Evolutionary conservation across 2,797 vertebrate species (phyloP).

Genomic region (Petrocephalus schoutedeni): DNA sequence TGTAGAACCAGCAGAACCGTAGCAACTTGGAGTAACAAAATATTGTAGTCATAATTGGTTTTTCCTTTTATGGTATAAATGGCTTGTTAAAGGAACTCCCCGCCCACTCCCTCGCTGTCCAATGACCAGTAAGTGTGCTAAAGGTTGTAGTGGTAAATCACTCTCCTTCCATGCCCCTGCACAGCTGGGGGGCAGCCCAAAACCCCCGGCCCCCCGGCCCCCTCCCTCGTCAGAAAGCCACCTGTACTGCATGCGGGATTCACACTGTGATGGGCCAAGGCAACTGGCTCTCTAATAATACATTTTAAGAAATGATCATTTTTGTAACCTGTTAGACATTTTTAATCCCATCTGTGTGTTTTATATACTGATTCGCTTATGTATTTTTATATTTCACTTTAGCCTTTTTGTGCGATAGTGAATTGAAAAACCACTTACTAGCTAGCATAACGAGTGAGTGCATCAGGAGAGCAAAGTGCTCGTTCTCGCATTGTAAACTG

Average conservation of each 20-base stretch:
- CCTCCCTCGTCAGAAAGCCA: neutral
- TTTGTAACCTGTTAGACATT: neutral
- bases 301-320: neutral
- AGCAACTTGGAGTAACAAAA: neutral
- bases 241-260: neutral
- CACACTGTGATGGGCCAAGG: neutral
- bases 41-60: neutral
- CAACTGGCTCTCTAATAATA: neutral
- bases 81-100: neutral
- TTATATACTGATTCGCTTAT: neutral
- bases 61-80: neutral
- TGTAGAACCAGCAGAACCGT: neutral
- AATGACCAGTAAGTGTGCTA: constrained; percentile 14
- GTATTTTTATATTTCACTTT: neutral
- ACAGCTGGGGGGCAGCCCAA: neutral
- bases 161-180: neutral
- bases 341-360: neutral
- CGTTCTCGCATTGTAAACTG: neutral
- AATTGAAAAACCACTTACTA: neutral
- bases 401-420: neutral
- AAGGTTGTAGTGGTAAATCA: constrained; percentile 13
- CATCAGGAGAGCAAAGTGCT: neutral
- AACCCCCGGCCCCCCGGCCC: neutral
- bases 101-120: neutral
- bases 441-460: neutral